phyloP scores from a whole-genome alignment of 2,797 vertebrate species.

The Hemitrygon akajei region DNA sequence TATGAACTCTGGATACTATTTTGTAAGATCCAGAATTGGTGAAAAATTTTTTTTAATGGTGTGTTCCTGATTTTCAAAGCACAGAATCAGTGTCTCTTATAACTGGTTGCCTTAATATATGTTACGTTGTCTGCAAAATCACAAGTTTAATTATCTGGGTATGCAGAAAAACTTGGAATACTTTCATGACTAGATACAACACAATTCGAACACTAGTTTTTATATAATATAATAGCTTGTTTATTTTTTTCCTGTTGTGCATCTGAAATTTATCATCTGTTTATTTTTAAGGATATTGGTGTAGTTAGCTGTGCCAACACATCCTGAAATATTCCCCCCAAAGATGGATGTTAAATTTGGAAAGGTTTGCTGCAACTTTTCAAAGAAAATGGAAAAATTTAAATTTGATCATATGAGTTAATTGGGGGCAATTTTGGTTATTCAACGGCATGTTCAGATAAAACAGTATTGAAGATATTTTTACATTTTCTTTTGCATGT shows the following conservation, averaged over 20 bases:
- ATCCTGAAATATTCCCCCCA: neutral
- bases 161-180: neutral
- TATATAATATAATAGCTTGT: neutral
- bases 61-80: neutral
- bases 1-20: neutral
- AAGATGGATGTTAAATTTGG: neutral
- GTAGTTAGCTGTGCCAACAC: neutral
- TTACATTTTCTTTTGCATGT: neutral
- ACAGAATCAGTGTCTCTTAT: neutral
- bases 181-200: neutral
- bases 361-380: neutral
- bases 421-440: too few species aligned
- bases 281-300: neutral
- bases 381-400: neutral
- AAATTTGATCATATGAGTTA: neutral
- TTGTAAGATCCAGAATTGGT: neutral
- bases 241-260: neutral
- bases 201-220: neutral
- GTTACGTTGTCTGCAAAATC: neutral
- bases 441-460: too few species aligned
- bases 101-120: neutral
- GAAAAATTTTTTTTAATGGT: neutral
- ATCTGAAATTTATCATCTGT: too few species aligned
- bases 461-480: too few species aligned
- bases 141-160: neutral